These are phyloP conservation scores for Pseudococcus jackbeardsleyi DNA, from an alignment of 2,888 invertebrate genomes.

Conservation along the genomic window DNA sequence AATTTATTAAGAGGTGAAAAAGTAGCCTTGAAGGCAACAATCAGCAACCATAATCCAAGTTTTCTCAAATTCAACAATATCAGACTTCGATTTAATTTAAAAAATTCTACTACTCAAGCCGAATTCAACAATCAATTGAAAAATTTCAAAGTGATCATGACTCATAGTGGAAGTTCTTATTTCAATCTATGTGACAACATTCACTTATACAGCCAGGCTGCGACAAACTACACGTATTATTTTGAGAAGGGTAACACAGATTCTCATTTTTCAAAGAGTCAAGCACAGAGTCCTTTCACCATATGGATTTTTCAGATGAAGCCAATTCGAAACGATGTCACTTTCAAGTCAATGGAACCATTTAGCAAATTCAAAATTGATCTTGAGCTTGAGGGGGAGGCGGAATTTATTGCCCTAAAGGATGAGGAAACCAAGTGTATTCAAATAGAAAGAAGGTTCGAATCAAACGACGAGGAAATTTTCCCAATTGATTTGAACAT, in stretches of 20 bases:
- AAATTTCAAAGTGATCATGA: background rate
- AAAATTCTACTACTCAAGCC: background rate
- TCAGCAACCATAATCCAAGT: background rate
- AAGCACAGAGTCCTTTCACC: background rate
- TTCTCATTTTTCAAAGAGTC: background rate
- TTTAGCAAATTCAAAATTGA: too few relatives aligned
- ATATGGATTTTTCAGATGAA: background rate
- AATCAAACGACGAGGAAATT: too few relatives aligned
- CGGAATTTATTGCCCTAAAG: too few relatives aligned
- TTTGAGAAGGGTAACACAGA: background rate
- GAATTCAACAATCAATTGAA: background rate
- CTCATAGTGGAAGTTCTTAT: background rate
- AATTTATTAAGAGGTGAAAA: background rate
- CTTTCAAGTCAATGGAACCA: too few relatives aligned
- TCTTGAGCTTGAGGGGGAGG: too few relatives aligned
- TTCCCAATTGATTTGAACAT: too few relatives aligned
- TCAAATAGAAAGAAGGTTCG: too few relatives aligned
- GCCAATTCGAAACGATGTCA: too few relatives aligned
- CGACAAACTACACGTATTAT: background rate
- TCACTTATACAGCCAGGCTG: background rate
- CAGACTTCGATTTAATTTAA: background rate
- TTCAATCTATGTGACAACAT: background rate
- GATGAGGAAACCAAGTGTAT: too few relatives aligned
- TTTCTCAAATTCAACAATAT: background rate
- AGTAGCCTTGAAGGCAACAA: background rate